These are phyloP conservation scores for Bhutanitis thaidina DNA, from an alignment of 2,888 invertebrate species.

Conservation along the genomic window DNA sequence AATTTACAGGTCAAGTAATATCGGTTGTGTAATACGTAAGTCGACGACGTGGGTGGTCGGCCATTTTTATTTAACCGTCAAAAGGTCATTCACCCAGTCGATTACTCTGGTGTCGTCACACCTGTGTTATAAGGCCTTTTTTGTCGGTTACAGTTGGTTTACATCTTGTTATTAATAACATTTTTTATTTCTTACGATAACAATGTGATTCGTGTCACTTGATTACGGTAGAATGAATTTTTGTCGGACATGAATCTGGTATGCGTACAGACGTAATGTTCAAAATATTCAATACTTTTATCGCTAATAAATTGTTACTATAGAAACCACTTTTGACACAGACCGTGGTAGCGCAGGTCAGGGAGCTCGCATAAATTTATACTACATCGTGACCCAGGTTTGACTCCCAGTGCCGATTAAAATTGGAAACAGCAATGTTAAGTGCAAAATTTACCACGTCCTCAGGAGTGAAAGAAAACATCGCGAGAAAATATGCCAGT, in stretches of 20 bases:
- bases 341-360: too few relatives aligned
- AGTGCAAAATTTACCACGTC: too few relatives aligned
- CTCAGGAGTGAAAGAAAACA: too few relatives aligned
- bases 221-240: conserved; percentile 9
- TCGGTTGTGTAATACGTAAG: conserved; percentile 31
- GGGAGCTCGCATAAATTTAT: too few relatives aligned
- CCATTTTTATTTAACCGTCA: conserved; percentile 64
- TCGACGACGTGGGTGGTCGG: conserved; percentile 66
- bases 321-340: too few relatives aligned
- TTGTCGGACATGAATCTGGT: neutral
- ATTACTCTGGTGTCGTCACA: conserved; percentile 50
- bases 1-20: conserved; percentile 29
- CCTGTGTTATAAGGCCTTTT: conserved; percentile 41
- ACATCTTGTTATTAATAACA: conserved; percentile 26
- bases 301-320: too few relatives aligned
- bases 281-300: too few relatives aligned
- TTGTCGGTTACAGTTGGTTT: conserved; percentile 44
- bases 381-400: too few relatives aligned
- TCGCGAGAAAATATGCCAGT: too few relatives aligned
- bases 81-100: conserved; percentile 64
- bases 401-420: too few relatives aligned
- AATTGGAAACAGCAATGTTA: too few relatives aligned
- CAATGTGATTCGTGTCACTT: conserved; percentile 7
- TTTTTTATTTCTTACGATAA: conserved; percentile 16
- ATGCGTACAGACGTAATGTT: too few relatives aligned